Evolutionary conservation across 1,140 invertebrate species (phyloP).

Genomic region (Thaumatotibia leucotreta): DNA sequence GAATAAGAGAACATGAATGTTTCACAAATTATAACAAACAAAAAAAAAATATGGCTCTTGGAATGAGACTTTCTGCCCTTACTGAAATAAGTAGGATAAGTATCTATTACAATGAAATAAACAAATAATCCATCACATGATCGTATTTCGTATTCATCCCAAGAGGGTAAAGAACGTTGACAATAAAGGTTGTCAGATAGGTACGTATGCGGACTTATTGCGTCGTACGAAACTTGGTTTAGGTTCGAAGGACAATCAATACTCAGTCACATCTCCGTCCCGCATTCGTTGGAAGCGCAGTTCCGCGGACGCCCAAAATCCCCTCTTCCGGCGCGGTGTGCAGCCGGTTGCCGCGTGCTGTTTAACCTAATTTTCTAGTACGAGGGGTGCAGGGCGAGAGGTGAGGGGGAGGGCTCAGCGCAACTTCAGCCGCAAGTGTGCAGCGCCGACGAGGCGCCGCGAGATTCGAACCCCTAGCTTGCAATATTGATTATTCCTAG

Average conservation of each 20-base stretch:
- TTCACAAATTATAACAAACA: too few species aligned
- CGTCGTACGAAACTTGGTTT: slow-evolving; percentile 24
- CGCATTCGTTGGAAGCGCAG: slow-evolving; percentile 67
- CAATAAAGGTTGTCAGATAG: background rate
- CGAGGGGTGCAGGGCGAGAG: slow-evolving; percentile 56
- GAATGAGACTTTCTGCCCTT: background rate
- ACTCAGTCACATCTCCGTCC: slow-evolving; percentile 71
- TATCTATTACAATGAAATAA: background rate
- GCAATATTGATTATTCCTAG: slow-evolving; percentile 74
- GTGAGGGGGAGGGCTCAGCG: slow-evolving; percentile 44
- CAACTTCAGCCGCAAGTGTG: slow-evolving; percentile 69
- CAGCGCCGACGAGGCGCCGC: slow-evolving; percentile 56
- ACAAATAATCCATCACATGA: too few species aligned
- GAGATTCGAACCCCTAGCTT: slow-evolving; percentile 66
- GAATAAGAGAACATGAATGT: too few species aligned
- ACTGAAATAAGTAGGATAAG: background rate
- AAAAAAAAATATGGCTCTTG: too few species aligned
- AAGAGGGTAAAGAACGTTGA: background rate
- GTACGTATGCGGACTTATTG: slow-evolving; percentile 16
- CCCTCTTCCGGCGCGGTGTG: slow-evolving; percentile 67
- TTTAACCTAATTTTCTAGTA: slow-evolving; percentile 74
- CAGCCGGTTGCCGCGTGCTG: slow-evolving; percentile 53
- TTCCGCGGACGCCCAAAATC: slow-evolving; percentile 67
- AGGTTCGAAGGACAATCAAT: slow-evolving; percentile 68
- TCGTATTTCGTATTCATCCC: background rate